Percentiles rank a stretch among this genome's conserved stretches.
phyloP scores from a whole-genome alignment of 2,888 invertebrate species.

The Thecocarcelia acutangulata region DNA sequence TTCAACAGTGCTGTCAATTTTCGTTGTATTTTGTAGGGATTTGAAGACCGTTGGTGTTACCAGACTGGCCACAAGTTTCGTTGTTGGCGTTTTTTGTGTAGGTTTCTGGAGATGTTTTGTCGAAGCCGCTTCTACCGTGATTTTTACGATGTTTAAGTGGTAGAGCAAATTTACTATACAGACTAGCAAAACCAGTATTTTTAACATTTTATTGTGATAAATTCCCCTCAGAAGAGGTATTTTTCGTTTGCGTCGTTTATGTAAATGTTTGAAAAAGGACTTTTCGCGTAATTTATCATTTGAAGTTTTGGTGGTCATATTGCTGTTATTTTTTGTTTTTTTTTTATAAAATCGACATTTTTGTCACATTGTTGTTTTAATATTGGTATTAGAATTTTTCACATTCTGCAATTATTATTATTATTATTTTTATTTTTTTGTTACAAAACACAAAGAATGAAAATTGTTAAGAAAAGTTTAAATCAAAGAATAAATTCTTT shows the following conservation, averaged over 20 bases:
- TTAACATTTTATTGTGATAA: conserved; percentile 68
- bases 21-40: conserved; percentile 21
- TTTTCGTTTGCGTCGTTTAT: conserved; percentile 64
- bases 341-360: conserved; percentile 36
- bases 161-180: conserved; percentile 56
- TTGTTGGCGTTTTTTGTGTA: conserved; percentile 52
- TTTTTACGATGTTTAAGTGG: conserved; percentile 58
- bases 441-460: background rate
- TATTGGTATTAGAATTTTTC: conserved; percentile 28
- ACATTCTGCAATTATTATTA: background rate
- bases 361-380: conserved; percentile 18
- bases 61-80: conserved; percentile 34
- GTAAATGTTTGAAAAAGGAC: conserved; percentile 71
- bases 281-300: conserved; percentile 71
- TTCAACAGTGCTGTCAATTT: conserved; percentile 9
- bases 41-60: conserved; percentile 11
- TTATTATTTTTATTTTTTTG: background rate
- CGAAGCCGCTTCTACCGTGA: conserved; percentile 45
- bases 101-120: conserved; percentile 42
- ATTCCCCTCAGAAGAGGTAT: conserved; percentile 50
- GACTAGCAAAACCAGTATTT: conserved; percentile 61
- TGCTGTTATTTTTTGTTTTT: conserved; percentile 25
- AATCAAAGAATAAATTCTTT: background rate
- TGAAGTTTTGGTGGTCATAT: conserved; percentile 52
- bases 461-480: conserved; percentile 10